Percentiles rank a stretch among this genome's conserved stretches.
Conservation (phyloP, 2,797 vertebrate genomes). For the Clarias fuscus region DNA sequence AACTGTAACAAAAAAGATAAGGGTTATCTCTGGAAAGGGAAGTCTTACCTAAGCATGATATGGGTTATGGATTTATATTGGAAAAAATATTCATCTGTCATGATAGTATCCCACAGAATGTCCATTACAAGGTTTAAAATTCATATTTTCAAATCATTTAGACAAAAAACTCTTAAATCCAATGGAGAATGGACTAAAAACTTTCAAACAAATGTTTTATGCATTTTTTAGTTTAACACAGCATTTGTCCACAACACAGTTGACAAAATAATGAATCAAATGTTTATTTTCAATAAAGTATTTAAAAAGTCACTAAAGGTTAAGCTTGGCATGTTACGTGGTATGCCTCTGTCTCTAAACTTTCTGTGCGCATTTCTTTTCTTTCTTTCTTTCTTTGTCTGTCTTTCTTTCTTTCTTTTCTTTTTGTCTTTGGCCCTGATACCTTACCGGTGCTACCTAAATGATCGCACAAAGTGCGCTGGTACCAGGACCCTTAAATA, state of each 20-base stretch:
- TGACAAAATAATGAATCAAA: background rate
- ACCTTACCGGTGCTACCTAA: too few species aligned
- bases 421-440: too few species aligned
- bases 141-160: background rate
- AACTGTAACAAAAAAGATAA: background rate
- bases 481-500: too few species aligned
- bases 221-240: background rate
- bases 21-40: background rate
- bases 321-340: too few species aligned
- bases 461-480: too few species aligned
- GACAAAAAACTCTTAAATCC: background rate
- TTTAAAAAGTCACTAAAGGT: too few species aligned
- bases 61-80: background rate
- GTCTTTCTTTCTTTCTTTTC: too few species aligned
- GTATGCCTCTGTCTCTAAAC: too few species aligned
- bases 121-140: background rate
- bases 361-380: too few species aligned
- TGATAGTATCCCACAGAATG: background rate
- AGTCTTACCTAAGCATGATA: background rate
- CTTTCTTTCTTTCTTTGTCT: too few species aligned
- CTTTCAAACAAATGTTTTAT: background rate
- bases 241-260: background rate
- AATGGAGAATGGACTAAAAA: background rate
- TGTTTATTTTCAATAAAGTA: too few species aligned
- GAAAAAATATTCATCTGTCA: background rate